Conservation (phyloP, 2,797 vertebrate species). For the Oophaga sylvatica region DNA sequence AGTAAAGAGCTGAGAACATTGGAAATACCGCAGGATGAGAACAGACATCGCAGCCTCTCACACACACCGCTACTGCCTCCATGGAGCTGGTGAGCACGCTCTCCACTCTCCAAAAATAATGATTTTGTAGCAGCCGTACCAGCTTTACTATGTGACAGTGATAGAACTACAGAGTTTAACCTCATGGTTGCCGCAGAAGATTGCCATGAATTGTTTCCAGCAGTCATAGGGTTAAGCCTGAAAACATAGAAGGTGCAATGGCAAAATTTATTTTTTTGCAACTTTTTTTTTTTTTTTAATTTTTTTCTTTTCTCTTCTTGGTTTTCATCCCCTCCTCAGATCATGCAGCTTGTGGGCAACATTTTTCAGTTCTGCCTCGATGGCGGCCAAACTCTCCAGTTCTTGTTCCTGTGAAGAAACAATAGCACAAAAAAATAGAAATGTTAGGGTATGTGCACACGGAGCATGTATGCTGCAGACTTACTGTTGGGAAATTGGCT, state of each 20-base stretch:
- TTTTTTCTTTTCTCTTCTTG: neutral
- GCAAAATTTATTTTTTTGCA: accelerated
- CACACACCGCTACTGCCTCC: neutral
- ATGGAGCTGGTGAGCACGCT: conserved; percentile 28
- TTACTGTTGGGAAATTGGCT: no score
- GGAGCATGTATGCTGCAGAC: no score
- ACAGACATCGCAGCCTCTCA: neutral
- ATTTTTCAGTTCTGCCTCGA: conserved; percentile 91
- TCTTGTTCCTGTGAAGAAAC: conserved; percentile 78
- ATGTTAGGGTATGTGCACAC: neutral
- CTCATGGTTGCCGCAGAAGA: neutral
- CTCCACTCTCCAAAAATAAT: neutral
- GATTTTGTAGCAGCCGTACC: neutral
- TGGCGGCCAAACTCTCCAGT: conserved; percentile 90
- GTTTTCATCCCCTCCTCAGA: conserved; percentile 76
- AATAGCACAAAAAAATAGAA: neutral
- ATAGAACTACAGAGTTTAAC: conserved; percentile 23
- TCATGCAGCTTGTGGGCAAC: conserved; percentile 89
- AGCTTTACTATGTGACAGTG: conserved; percentile 4
- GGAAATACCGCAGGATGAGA: conserved; percentile 40
- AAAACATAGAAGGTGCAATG: conserved; percentile 55
- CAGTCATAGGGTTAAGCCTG: conserved; percentile 2
- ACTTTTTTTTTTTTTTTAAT: neutral
- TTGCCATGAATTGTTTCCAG: neutral
- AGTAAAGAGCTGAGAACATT: conserved; percentile 73